Conservation (phyloP, 2,797 vertebrate species). For the Ataeniobius toweri region DNA sequence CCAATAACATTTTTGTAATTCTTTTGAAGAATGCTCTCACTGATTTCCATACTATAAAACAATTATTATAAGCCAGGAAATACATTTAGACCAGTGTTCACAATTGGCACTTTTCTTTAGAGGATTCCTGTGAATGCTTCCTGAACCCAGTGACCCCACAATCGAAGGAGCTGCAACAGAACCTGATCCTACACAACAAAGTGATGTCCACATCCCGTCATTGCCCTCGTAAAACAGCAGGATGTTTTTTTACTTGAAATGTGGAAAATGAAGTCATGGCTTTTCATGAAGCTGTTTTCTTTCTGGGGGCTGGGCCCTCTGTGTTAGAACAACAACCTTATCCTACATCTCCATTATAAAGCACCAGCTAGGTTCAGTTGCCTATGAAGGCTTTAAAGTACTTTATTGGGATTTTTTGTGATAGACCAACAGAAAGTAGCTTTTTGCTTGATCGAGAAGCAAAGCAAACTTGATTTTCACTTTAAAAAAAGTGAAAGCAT, state of each 20-base stretch:
- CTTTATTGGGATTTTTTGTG: neutral
- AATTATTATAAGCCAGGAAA: neutral
- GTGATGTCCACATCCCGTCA: neutral
- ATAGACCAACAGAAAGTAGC: too few species aligned
- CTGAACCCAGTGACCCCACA: constrained; percentile 24
- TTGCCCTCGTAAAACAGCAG: neutral
- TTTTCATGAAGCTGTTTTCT: neutral
- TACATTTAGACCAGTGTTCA: fast-evolving
- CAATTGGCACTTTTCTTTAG: neutral
- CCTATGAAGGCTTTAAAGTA: neutral
- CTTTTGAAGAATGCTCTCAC: too few species aligned
- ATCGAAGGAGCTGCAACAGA: constrained; percentile 7
- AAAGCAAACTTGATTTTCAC: too few species aligned
- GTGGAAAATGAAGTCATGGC: neutral
- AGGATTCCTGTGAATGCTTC: neutral
- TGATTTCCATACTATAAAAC: neutral
- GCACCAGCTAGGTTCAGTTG: neutral
- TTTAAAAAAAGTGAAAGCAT: too few species aligned
- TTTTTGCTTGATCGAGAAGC: neutral
- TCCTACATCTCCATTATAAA: neutral
- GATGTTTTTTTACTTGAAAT: neutral
- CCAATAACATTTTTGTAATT: neutral
- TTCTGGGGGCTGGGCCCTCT: neutral
- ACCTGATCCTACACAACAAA: constrained; percentile 17
- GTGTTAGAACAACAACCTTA: neutral